Conservation (phyloP, 92 coral and sea anemone genomes). For the Parazoanthus atlanticus region DNA sequence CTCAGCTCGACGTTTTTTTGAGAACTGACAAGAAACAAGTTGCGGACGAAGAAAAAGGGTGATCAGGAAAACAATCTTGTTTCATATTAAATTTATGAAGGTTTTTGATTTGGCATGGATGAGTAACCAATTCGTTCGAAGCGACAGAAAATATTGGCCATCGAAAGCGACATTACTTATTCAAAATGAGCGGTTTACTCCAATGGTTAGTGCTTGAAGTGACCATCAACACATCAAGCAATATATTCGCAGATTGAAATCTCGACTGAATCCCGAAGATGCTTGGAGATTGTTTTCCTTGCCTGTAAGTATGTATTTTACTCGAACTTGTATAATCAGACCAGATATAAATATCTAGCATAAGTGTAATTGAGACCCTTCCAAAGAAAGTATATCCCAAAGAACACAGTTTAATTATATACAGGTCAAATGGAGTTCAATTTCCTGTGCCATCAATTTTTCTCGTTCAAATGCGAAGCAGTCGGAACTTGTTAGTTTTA, state of each 20-base stretch:
- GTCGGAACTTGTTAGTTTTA: not conserved
- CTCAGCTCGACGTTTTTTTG: not conserved
- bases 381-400: too few species aligned
- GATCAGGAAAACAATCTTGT: not conserved
- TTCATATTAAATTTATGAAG: not conserved
- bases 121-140: not conserved
- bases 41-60: not conserved
- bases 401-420: not conserved
- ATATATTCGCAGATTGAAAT: not conserved
- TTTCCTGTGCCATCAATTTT: not conserved
- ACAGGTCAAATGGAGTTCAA: not conserved
- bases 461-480: not conserved
- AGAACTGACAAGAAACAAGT: not conserved
- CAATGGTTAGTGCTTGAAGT: not conserved
- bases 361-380: not conserved
- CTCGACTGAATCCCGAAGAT: not conserved
- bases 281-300: slow-evolving; percentile 12
- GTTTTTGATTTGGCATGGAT: not conserved
- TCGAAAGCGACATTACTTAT: not conserved
- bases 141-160: not conserved
- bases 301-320: slow-evolving; percentile 7
- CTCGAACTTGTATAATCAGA: not conserved
- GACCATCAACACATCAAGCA: not conserved
- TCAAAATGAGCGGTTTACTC: not conserved
- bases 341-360: not conserved